Evolutionary conservation across 2,797 vertebrate species (phyloP).

Genomic region (Ficedula albicollis): DNA sequence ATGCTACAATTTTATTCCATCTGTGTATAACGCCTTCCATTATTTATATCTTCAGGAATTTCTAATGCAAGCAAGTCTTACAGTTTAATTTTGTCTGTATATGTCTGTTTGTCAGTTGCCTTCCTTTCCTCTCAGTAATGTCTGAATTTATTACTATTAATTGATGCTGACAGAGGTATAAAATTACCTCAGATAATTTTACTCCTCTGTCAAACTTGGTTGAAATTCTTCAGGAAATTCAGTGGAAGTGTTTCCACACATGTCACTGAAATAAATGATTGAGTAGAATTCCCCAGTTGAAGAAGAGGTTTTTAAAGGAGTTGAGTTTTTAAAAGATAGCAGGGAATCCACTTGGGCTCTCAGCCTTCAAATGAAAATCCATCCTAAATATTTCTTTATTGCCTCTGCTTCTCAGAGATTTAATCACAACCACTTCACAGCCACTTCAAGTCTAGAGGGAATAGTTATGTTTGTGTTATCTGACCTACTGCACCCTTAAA

Average conservation of each 20-base stretch:
- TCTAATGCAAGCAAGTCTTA: not conserved
- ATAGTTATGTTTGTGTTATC: not conserved
- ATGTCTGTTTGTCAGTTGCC: slow-evolving; percentile 14
- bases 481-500: not conserved
- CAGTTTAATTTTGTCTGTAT: slow-evolving; percentile 19
- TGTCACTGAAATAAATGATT: not conserved
- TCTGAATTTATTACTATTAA: slow-evolving; percentile 1
- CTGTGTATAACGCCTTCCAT: not conserved
- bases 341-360: not conserved
- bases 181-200: not conserved
- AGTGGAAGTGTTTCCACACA: not conserved
- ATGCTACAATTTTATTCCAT: not conserved
- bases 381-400: not conserved
- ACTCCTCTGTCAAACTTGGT: not conserved
- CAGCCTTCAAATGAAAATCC: not conserved
- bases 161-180: not conserved
- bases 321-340: not conserved
- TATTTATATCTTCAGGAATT: slow-evolving; percentile 20
- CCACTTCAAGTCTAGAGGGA: not conserved
- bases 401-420: not conserved
- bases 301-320: not conserved
- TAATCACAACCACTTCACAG: not conserved
- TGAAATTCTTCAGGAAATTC: not conserved
- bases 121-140: slow-evolving; percentile 2
- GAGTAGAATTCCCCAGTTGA: not conserved